A percentile compares a stretch with the other conserved stretches of the same genome.
Evolutionary conservation across 1,140 invertebrate genomes (phyloP).

Genomic region (Neocloeon triangulifer): DNA sequence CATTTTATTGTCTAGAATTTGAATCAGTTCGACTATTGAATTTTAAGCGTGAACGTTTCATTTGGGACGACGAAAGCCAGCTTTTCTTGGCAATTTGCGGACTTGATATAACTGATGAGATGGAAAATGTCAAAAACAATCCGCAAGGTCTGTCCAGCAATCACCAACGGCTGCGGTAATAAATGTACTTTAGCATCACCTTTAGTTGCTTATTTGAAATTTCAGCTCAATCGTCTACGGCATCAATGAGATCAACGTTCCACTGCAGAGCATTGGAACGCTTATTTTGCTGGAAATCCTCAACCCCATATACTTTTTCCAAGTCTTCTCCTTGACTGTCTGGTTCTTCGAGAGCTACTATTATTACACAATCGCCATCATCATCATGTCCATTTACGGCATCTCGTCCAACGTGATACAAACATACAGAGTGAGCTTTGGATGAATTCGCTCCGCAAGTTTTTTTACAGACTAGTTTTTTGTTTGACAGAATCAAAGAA

Average conservation of each 20-base stretch:
- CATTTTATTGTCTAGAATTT: too few relatives aligned
- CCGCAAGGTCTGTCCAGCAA: slow-evolving; percentile 26
- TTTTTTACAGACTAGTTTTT: too few relatives aligned
- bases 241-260: slow-evolving; percentile 55
- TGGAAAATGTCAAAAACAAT: slow-evolving; percentile 32
- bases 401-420: slow-evolving; percentile 61
- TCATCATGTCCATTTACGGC: slow-evolving; percentile 68
- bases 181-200: neutral
- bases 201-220: neutral
- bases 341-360: slow-evolving; percentile 64
- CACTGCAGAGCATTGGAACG: slow-evolving; percentile 41
- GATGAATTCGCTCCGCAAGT: too few relatives aligned
- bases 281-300: slow-evolving; percentile 58
- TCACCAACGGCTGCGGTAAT: slow-evolving; percentile 23
- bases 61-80: slow-evolving; percentile 34
- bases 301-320: slow-evolving; percentile 92
- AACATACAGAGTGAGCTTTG: slow-evolving; percentile 43
- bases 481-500: slow-evolving; percentile 41
- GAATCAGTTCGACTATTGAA: too few relatives aligned
- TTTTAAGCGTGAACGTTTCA: too few relatives aligned
- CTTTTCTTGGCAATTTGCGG: slow-evolving; percentile 38
- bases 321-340: slow-evolving; percentile 61
- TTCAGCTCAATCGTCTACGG: slow-evolving; percentile 51
- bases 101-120: slow-evolving; percentile 33
- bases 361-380: slow-evolving; percentile 68